phyloP scores from a whole-genome alignment of 2,888 invertebrate genomes.

The Rhimphoctona megacephalus region DNA sequence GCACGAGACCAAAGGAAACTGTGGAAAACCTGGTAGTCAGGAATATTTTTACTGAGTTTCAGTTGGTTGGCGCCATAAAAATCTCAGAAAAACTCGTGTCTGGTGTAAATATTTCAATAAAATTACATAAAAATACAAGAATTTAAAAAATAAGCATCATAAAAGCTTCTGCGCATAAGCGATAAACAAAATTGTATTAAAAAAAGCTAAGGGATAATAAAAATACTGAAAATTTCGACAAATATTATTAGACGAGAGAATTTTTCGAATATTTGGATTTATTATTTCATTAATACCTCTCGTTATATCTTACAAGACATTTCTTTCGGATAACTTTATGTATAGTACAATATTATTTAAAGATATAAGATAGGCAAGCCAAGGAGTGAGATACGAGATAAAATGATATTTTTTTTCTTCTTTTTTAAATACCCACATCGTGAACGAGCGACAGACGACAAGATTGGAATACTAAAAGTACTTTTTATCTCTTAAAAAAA shows the following conservation, averaged over 20 bases:
- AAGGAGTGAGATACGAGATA: conserved; percentile 65
- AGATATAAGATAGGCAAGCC: conserved; percentile 70
- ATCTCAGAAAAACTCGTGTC: no score
- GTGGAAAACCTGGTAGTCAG: no score
- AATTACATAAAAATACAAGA: no score
- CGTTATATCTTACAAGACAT: conserved; percentile 67
- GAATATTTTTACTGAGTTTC: no score
- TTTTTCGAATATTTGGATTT: conserved; percentile 17
- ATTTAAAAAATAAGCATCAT: no score
- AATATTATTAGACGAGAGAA: neutral
- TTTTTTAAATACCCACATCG: conserved; percentile 60
- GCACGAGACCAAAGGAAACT: no score
- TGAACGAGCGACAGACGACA: conserved; percentile 55
- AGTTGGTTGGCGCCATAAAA: neutral
- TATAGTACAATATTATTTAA: conserved; percentile 36
- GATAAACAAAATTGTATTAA: neutral
- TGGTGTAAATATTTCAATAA: no score
- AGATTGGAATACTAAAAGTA: conserved; percentile 63
- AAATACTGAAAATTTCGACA: neutral
- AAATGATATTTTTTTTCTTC: conserved; percentile 27
- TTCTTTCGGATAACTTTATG: conserved; percentile 43
- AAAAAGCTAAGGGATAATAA: neutral
- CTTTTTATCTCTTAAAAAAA: conserved; percentile 36
- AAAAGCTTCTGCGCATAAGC: neutral
- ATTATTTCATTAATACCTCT: conserved; percentile 64